phyloP scores from a whole-genome alignment of 2,113 vertebrate species.

The Cyanoliseus patagonus region DNA sequence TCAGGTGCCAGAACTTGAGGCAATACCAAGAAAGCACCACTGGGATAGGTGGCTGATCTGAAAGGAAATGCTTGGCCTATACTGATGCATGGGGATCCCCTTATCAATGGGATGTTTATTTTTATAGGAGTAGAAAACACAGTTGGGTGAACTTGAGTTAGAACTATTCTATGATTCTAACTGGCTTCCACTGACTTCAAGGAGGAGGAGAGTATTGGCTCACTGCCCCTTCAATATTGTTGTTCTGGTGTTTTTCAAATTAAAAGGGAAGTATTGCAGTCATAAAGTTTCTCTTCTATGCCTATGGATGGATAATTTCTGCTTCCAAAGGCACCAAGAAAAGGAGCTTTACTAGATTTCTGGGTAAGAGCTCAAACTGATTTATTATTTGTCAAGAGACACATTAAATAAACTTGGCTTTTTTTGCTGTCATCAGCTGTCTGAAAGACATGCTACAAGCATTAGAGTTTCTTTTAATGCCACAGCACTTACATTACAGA shows the following conservation, averaged over 20 bases:
- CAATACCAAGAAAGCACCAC: background rate
- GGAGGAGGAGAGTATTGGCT: background rate
- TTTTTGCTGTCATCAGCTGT: constrained; percentile 54
- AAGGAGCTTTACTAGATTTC: constrained; percentile 22
- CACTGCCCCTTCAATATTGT: background rate
- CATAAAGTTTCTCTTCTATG: background rate
- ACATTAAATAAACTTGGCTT: constrained; percentile 55
- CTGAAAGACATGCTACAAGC: constrained; percentile 30
- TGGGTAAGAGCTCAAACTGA: constrained; percentile 24
- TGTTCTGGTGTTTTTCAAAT: background rate
- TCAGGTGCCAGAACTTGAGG: background rate
- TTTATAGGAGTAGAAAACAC: background rate
- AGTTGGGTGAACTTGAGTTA: background rate
- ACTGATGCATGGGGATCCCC: background rate
- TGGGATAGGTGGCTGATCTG: background rate
- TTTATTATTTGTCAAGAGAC: constrained; percentile 55
- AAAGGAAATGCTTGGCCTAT: background rate
- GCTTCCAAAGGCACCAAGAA: background rate
- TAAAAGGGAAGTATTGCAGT: background rate
- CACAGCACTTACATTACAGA: background rate
- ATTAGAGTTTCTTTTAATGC: constrained; percentile 36
- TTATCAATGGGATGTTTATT: background rate
- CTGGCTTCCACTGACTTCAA: background rate
- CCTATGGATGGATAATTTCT: constrained; percentile 8
- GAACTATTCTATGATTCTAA: background rate